Percentiles rank a stretch among this genome's conserved stretches.
phyloP scores from a whole-genome alignment of 2,113 vertebrate species.

The Narcine bancroftii region DNA sequence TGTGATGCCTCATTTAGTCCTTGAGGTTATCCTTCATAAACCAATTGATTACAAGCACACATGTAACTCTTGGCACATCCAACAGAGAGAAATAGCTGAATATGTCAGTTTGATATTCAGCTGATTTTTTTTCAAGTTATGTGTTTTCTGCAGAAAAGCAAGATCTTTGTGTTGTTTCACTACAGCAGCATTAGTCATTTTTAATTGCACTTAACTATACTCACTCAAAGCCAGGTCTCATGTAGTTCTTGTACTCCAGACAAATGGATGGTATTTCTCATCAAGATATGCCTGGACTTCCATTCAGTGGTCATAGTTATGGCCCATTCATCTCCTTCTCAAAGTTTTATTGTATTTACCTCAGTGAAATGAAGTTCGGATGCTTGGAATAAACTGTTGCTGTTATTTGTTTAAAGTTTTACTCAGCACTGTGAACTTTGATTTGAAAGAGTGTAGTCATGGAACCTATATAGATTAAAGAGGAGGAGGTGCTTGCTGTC shows the following conservation, averaged over 20 bases:
- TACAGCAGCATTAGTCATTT: background rate
- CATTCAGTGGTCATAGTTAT: too few relatives aligned
- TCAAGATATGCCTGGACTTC: background rate
- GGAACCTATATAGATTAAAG: too few relatives aligned
- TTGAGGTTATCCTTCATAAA: constrained; percentile 14
- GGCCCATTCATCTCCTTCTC: too few relatives aligned
- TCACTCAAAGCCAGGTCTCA: background rate
- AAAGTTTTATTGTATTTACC: too few relatives aligned
- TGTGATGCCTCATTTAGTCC: background rate
- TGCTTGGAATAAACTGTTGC: too few relatives aligned
- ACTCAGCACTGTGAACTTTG: background rate
- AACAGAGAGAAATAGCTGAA: background rate
- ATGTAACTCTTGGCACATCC: constrained; percentile 13
- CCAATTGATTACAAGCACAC: constrained; percentile 8
- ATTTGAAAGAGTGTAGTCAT: too few relatives aligned
- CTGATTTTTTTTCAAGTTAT: background rate
- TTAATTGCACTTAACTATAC: background rate
- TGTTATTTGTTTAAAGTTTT: too few relatives aligned
- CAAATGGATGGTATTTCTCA: background rate
- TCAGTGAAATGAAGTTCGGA: too few relatives aligned
- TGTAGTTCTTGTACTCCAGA: background rate
- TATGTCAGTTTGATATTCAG: background rate
- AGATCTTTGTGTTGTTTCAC: background rate
- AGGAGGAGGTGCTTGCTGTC: too few relatives aligned
- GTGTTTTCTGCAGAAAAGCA: background rate